phyloP scores from a whole-genome alignment of 1,140 invertebrate genomes.

The Penaeus indicus region DNA sequence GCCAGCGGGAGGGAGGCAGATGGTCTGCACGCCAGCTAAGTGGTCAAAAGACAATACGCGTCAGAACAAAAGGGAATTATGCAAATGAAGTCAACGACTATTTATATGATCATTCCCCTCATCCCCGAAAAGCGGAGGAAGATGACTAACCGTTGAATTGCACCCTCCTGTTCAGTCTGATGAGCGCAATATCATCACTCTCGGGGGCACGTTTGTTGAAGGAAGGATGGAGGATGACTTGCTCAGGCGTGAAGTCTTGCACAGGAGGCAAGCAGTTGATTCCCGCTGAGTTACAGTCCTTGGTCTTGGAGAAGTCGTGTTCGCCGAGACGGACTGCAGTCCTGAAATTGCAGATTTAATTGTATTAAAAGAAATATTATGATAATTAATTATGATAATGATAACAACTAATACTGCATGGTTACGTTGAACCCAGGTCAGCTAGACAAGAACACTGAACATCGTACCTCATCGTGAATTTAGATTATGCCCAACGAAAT shows the following conservation, averaged over 20 bases:
- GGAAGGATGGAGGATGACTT: not conserved
- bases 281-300: not conserved
- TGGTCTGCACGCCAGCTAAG: slow-evolving; percentile 1
- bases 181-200: slow-evolving; percentile 45
- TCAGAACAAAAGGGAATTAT: not conserved
- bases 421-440: too few species aligned
- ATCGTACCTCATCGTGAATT: too few species aligned
- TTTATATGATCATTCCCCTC: too few species aligned
- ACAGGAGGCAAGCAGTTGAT: not conserved
- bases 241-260: slow-evolving; percentile 14
- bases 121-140: too few species aligned
- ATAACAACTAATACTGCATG: not conserved
- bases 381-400: not conserved
- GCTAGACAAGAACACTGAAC: too few species aligned
- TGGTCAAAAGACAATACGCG: not conserved
- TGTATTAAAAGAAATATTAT: too few species aligned
- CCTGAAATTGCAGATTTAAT: not conserved
- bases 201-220: slow-evolving; percentile 4
- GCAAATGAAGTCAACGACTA: too few species aligned
- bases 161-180: slow-evolving; percentile 30
- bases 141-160: slow-evolving; percentile 17
- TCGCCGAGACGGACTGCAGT: slow-evolving; percentile 23
- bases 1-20: slow-evolving; percentile 27
- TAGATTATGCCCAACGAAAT: too few species aligned
- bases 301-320: slow-evolving; percentile 4